Evolutionary conservation across 2,888 invertebrate species (phyloP).

Genomic region (Torymus tubicola): DNA sequence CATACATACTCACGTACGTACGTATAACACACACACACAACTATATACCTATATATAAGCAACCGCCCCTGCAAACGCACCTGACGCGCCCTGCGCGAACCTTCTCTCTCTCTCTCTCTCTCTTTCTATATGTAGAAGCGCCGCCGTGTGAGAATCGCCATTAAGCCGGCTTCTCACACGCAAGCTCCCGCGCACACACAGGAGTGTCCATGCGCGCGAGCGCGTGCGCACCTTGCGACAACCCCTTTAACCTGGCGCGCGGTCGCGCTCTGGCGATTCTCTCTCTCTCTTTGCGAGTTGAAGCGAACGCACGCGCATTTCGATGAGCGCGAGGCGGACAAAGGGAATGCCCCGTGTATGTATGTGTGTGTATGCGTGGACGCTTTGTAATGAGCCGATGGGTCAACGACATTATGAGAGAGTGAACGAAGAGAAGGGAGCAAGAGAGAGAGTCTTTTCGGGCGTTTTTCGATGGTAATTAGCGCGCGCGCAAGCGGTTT

Average conservation of each 20-base stretch:
- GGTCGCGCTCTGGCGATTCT: slow-evolving; percentile 39
- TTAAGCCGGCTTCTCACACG: slow-evolving; percentile 72
- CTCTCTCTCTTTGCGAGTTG: too few relatives aligned
- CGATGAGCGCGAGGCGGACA: too few relatives aligned
- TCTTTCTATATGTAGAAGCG: too few relatives aligned
- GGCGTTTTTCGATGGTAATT: too few relatives aligned
- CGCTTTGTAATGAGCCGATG: background rate
- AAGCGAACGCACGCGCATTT: too few relatives aligned
- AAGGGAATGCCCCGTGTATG: background rate
- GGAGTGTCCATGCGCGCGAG: background rate
- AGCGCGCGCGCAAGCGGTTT: too few relatives aligned
- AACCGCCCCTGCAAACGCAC: slow-evolving; percentile 65
- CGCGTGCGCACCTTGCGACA: slow-evolving; percentile 27
- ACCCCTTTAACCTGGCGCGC: slow-evolving; percentile 30
- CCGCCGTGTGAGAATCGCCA: slow-evolving; percentile 71
- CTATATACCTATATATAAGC: background rate
- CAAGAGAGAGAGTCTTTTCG: too few relatives aligned
- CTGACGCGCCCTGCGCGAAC: slow-evolving; percentile 67
- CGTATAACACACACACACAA: too few relatives aligned
- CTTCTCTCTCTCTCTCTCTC: background rate
- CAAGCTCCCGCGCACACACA: slow-evolving; percentile 5
- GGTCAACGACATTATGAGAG: slow-evolving; percentile 23
- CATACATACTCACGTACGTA: background rate
- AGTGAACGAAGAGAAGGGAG: background rate
- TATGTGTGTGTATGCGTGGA: background rate